Percentiles rank a stretch among this genome's conserved stretches.
These are phyloP conservation scores for Tethya wilhelma DNA, from an alignment of 37 sponge, comb jelly and placozoan species.

Conservation along the genomic window DNA sequence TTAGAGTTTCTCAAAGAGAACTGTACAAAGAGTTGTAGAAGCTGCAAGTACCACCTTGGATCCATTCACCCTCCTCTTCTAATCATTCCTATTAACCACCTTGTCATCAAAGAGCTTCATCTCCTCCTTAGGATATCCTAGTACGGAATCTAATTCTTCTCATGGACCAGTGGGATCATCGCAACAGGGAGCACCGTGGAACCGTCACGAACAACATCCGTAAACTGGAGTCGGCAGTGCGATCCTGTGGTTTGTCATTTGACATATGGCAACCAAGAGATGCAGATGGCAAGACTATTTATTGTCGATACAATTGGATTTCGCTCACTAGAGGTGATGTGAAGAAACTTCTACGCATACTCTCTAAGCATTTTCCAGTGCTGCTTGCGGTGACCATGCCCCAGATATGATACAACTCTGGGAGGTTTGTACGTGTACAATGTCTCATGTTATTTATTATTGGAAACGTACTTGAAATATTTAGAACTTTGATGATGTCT, in stretches of 20 bases:
- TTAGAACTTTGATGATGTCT: not conserved
- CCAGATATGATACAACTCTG: not conserved
- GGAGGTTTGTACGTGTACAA: not conserved
- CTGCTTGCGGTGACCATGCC: not conserved
- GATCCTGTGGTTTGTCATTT: not conserved
- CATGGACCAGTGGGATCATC: not conserved
- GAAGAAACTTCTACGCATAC: not conserved
- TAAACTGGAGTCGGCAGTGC: not conserved
- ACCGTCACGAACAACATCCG: not conserved
- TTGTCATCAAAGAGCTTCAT: not conserved
- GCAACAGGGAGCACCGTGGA: not conserved
- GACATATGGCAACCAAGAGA: not conserved
- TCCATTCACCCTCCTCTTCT: too few species aligned
- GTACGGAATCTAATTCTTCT: not conserved
- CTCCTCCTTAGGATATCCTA: not conserved
- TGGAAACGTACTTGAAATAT: not conserved
- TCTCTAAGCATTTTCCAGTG: not conserved
- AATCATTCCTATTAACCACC: too few species aligned
- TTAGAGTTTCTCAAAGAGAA: too few species aligned
- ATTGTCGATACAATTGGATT: not conserved
- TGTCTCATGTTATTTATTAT: not conserved
- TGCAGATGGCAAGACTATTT: not conserved
- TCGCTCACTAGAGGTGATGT: not conserved
- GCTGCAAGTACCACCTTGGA: too few species aligned
- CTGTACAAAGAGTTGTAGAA: too few species aligned